Conservation (phyloP, 2,113 vertebrate genomes). For the Alligator mississippiensis region DNA sequence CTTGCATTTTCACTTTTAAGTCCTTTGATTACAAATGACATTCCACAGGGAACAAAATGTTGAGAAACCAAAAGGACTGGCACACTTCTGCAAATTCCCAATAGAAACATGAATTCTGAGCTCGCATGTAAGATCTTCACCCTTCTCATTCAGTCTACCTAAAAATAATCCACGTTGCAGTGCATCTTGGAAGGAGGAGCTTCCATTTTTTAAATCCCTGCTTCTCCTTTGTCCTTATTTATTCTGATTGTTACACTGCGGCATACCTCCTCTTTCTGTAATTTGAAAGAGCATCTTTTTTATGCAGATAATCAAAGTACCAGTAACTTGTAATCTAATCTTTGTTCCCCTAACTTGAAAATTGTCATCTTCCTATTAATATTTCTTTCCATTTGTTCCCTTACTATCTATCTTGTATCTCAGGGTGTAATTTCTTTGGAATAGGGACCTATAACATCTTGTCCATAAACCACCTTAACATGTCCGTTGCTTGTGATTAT, state of each 20-base stretch:
- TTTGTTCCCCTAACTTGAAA: background rate
- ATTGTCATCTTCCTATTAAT: background rate
- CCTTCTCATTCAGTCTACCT: background rate
- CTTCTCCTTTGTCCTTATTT: background rate
- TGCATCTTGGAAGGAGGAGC: too few relatives aligned
- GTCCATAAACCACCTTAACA: accelerated
- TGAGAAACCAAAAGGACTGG: background rate
- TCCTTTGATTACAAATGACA: background rate
- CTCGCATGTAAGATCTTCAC: background rate
- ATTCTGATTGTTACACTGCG: background rate
- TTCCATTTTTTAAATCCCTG: background rate
- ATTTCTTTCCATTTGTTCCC: background rate
- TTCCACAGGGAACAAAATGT: background rate
- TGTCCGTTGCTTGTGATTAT: accelerated
- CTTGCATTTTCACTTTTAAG: background rate
- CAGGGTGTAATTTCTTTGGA: background rate
- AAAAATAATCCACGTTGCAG: background rate
- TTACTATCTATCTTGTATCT: background rate
- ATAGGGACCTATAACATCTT: too few relatives aligned
- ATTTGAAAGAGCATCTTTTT: background rate
- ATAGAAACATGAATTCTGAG: too few relatives aligned
- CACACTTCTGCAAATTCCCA: background rate
- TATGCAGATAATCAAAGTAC: background rate
- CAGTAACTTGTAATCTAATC: background rate
- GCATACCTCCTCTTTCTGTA: background rate